Base-by-base conservation (phyloP, 2,113 vertebrate species). In the Chloroceryle aenea region DNA sequence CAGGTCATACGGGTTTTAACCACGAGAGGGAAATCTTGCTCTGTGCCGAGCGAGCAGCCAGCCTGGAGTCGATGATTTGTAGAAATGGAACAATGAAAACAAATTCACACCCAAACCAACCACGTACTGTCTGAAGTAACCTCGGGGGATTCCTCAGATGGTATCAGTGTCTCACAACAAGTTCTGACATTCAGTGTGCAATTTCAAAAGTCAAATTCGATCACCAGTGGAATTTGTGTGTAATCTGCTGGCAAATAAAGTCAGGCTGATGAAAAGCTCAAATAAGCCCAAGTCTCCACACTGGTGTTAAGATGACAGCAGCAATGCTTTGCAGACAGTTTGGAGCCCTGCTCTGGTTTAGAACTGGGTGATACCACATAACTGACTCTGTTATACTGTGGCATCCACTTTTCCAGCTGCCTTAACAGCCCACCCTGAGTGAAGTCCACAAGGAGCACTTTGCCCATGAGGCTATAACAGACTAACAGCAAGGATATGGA, bases 11-110 rank as follows among this genome's bases (percentile, higher is more conserved):
- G 0, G 19, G 5, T 9, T 92, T 29, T 27, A 85, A 56, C 90
- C 94, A 71, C 71, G 30, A 95, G 96, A 83, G 92, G 94, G 95
- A 88, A 94, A 69, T 53, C n/a, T 73, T 73, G 25, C 36, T 23
- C 40, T 74, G 7, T 8, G 47, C 27, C 59, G 42, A 47, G 14
- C 8, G 27, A 40, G 26, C 22, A 53, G 61, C 50, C 20, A 30
- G 11, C 11, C 8, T n/a, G 18, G 38, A 29, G 25, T 14, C 0
- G 8, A 4, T 7, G 1, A 22, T 42, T 67, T 72, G 75, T 4
- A 0, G 9, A 63, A 79, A 32, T 8, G 5, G 38, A 75, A 27
- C 3, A 22, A 47, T 3, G 1, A 59, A 67, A 91, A 68, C 15
- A 72, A 25, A 61, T 75, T 68, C 20, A 64, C 1, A 0, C 7